Evolutionary conservation across 2,888 invertebrate genomes (phyloP).

Genomic region (Heteromyza rotundicornis): DNA sequence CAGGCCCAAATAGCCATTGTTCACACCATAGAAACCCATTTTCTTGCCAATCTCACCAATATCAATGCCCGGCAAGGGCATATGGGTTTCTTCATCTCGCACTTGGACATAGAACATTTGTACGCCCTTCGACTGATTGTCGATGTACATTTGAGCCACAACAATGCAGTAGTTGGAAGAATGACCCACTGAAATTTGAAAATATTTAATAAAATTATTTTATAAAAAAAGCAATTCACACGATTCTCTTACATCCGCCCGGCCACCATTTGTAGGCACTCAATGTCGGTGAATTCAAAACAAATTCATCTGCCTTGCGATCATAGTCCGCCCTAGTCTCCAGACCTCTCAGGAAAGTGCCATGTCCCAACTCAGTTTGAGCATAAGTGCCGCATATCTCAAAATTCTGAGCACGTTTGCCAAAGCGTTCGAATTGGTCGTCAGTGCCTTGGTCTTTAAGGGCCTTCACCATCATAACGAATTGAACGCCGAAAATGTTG

Average conservation of each 20-base stretch:
- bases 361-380: slow-evolving; percentile 95
- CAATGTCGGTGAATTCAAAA: slow-evolving; percentile 84
- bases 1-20: slow-evolving; percentile 92
- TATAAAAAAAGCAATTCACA: too few species aligned
- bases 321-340: slow-evolving; percentile 95
- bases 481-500: slow-evolving; percentile 73
- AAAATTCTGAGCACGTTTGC: slow-evolving; percentile 78
- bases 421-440: slow-evolving; percentile 87
- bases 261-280: slow-evolving; percentile 97
- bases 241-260: slow-evolving; percentile 78
- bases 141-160: slow-evolving; percentile 86
- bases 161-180: slow-evolving; percentile 90
- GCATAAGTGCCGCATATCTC: slow-evolving; percentile 93
- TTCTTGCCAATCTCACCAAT: slow-evolving; percentile 95
- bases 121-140: slow-evolving; percentile 82
- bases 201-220: too few species aligned
- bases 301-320: slow-evolving; percentile 78
- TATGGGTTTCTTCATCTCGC: slow-evolving; percentile 86
- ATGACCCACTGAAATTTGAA: slow-evolving; percentile 77
- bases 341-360: slow-evolving; percentile 85
- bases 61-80: slow-evolving; percentile 83
- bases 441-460: slow-evolving; percentile 84
- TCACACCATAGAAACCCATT: slow-evolving; percentile 86
- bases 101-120: slow-evolving; percentile 93
- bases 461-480: slow-evolving; percentile 88